Percentiles rank a stretch among this genome's conserved stretches.
These are phyloP conservation scores for Melanogrammus aeglefinus DNA, from an alignment of 2,797 vertebrate genomes.

Conservation along the genomic window DNA sequence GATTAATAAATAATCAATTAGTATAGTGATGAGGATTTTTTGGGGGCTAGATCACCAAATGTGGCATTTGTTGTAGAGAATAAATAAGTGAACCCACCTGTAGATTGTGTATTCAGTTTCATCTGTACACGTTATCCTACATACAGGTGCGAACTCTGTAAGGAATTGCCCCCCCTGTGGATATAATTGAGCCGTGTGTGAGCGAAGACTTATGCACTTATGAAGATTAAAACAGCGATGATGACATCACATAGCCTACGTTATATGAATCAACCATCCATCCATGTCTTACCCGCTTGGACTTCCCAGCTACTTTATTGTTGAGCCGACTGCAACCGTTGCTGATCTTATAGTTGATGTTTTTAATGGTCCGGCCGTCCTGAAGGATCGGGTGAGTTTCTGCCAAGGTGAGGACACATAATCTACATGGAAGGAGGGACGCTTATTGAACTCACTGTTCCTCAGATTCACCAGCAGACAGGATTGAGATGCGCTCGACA, in stretches of 20 bases:
- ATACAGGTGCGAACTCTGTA: slow-evolving; percentile 93
- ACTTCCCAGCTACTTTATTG: slow-evolving; percentile 97
- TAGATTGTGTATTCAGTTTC: slow-evolving; percentile 91
- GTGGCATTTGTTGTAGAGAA: background rate
- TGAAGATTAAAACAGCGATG: background rate
- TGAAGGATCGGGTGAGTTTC: slow-evolving; percentile 92
- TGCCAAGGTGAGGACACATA: slow-evolving; percentile 92
- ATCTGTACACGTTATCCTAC: slow-evolving; percentile 89
- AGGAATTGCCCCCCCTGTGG: slow-evolving; percentile 92
- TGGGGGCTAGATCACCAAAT: background rate
- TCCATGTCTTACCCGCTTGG: slow-evolving; percentile 84
- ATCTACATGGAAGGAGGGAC: slow-evolving; percentile 61
- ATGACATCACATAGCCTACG: background rate
- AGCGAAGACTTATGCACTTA: background rate
- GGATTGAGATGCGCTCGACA: background rate
- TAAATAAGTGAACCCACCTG: slow-evolving; percentile 72
- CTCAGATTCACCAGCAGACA: background rate
- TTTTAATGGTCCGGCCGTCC: slow-evolving; percentile 81
- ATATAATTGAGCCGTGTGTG: background rate
- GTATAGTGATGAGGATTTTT: background rate
- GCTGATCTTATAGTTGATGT: slow-evolving; percentile 94
- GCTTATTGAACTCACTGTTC: background rate
- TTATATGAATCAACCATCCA: too few species aligned
- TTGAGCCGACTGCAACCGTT: slow-evolving; percentile 91
- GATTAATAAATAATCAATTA: slow-evolving; percentile 24